Evolutionary conservation across 2,888 invertebrate genomes (phyloP).

Genomic region (Polyploca ridens): DNA sequence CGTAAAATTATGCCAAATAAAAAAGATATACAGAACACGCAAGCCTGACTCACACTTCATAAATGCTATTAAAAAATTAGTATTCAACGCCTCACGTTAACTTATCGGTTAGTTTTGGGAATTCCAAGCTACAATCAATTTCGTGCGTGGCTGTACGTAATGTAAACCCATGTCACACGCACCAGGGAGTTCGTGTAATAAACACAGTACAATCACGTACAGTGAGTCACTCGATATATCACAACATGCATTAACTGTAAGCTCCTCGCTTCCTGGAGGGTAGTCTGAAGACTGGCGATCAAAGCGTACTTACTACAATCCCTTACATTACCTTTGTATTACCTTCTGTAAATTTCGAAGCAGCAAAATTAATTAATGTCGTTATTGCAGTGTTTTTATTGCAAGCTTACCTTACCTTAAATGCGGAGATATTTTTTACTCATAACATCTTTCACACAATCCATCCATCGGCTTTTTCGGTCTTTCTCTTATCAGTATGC

Average conservation of each 20-base stretch:
- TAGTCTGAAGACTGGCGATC: constrained; percentile 33
- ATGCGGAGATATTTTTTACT: too few species aligned
- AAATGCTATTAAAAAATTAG: constrained; percentile 35
- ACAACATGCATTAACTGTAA: constrained; percentile 22
- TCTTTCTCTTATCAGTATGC: too few species aligned
- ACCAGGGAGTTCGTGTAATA: constrained; percentile 52
- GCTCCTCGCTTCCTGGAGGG: constrained; percentile 34
- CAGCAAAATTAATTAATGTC: too few species aligned
- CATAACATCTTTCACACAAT: too few species aligned
- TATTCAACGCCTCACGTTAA: constrained; percentile 50
- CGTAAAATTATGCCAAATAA: background rate
- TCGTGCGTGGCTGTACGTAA: constrained; percentile 60
- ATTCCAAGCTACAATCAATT: constrained; percentile 55
- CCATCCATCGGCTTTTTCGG: too few species aligned
- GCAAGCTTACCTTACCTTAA: too few species aligned
- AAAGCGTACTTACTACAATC: constrained; percentile 14
- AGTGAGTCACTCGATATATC: constrained; percentile 41
- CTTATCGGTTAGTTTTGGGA: constrained; percentile 54
- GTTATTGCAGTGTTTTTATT: too few species aligned
- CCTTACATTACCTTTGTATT: background rate
- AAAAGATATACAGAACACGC: background rate
- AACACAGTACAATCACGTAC: constrained; percentile 71
- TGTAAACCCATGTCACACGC: constrained; percentile 58
- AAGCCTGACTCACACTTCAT: constrained; percentile 16
- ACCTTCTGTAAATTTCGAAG: background rate